Conservation (phyloP, 1,140 invertebrate species). For the Lepidurus couesii region DNA sequence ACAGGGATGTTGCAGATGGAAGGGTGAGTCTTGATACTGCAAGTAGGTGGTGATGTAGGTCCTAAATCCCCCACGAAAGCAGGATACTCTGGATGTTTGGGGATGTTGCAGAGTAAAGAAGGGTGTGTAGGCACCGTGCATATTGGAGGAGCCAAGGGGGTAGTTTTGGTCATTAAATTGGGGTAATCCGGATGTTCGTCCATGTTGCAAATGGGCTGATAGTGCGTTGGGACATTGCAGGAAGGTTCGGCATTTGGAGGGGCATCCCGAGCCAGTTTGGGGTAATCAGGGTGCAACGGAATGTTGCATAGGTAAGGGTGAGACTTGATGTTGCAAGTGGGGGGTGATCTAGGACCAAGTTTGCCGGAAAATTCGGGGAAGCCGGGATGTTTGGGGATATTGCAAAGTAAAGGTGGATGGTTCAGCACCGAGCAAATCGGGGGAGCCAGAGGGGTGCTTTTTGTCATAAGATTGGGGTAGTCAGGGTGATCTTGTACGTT, state of each 20-base stretch:
- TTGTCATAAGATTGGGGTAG: slow-evolving; percentile 29
- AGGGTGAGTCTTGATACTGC: slow-evolving; percentile 17
- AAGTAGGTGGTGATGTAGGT: neutral
- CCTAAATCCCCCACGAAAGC: slow-evolving; percentile 27
- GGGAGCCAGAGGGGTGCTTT: slow-evolving; percentile 23
- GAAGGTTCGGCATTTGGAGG: slow-evolving; percentile 23
- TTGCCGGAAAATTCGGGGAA: slow-evolving; percentile 28
- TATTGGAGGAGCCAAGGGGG: slow-evolving; percentile 13
- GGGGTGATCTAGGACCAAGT: slow-evolving; percentile 27
- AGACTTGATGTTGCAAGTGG: slow-evolving; percentile 30
- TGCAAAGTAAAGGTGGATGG: slow-evolving; percentile 33
- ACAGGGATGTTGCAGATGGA: slow-evolving; percentile 27
- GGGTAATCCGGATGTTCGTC: slow-evolving; percentile 34
- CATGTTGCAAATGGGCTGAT: slow-evolving; percentile 32
- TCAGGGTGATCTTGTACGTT: slow-evolving; percentile 32
- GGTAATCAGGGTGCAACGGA: slow-evolving; percentile 30
- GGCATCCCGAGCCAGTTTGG: slow-evolving; percentile 19
- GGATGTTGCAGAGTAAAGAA: slow-evolving; percentile 33
- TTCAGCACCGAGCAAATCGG: slow-evolving; percentile 29
- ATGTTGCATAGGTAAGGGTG: slow-evolving; percentile 32
- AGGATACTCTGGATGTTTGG: slow-evolving; percentile 32
- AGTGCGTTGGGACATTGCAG: slow-evolving; percentile 28
- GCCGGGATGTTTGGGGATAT: slow-evolving; percentile 31
- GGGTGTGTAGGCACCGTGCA: slow-evolving; percentile 27
- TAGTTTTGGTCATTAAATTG: slow-evolving; percentile 28